A percentile compares a stretch with the other conserved stretches of the same genome.
These are phyloP conservation scores for Drymodes brunneopygia DNA, from an alignment of 2,113 vertebrate genomes.

Conservation along the genomic window DNA sequence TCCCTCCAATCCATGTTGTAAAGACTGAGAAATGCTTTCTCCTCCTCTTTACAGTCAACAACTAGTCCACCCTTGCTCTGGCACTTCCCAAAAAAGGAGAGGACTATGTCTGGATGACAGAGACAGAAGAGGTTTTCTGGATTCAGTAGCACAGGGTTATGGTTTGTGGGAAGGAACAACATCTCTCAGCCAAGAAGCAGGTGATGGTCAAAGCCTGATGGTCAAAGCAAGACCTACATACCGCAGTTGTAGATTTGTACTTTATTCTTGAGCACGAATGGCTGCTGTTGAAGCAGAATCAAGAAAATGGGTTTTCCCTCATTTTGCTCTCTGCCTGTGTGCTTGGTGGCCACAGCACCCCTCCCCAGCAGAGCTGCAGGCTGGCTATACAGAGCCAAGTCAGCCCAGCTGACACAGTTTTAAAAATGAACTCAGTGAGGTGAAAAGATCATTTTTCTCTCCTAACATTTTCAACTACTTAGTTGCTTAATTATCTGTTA, in stretches of 20 bases:
- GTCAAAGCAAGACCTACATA: background rate
- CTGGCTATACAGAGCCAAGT: background rate
- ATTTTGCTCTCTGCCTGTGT: background rate
- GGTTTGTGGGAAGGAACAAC: background rate
- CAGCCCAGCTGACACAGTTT: background rate
- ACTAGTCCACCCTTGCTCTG: background rate
- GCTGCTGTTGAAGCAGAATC: background rate
- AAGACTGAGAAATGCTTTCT: background rate
- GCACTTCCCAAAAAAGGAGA: background rate
- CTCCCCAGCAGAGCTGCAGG: background rate
- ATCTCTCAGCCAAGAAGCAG: background rate
- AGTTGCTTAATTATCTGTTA: constrained; percentile 68
- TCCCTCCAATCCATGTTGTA: background rate
- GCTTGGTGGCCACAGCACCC: background rate
- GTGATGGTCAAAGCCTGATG: fast-evolving
- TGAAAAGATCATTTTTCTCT: constrained; percentile 64
- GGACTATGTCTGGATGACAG: background rate
- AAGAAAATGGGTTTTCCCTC: background rate
- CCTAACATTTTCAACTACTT: constrained; percentile 64
- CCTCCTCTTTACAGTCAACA: background rate
- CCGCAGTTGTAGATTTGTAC: background rate
- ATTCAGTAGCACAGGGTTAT: fast-evolving
- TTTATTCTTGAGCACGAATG: background rate
- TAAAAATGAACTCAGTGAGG: constrained; percentile 49
- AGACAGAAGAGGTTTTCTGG: fast-evolving